phyloP scores from a whole-genome alignment of 2,888 invertebrate genomes.

The Leptothorax acervorum region DNA sequence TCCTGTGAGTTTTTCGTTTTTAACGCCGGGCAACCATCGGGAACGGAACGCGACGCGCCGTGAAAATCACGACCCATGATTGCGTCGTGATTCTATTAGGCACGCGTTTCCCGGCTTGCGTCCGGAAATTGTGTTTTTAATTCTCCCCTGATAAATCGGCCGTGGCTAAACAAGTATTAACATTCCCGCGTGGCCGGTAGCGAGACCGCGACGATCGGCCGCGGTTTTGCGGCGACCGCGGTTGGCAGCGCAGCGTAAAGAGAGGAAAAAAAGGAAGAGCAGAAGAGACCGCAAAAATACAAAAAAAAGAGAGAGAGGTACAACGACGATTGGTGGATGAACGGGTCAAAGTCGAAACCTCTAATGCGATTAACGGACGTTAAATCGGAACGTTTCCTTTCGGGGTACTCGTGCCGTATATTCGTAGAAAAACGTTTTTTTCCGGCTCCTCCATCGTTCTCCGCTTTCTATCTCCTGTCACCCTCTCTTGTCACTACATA shows the following conservation, averaged over 20 bases:
- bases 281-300: slow-evolving; percentile 46
- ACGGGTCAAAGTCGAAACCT: slow-evolving; percentile 69
- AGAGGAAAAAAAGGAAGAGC: slow-evolving; percentile 8
- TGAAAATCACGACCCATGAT: slow-evolving; percentile 77
- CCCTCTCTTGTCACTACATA: slow-evolving; percentile 43
- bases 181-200: slow-evolving; percentile 73
- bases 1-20: slow-evolving; percentile 41
- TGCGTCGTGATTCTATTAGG: slow-evolving; percentile 82
- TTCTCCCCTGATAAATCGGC: slow-evolving; percentile 81
- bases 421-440: slow-evolving; percentile 47
- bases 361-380: slow-evolving; percentile 79
- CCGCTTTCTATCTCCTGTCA: slow-evolving; percentile 28
- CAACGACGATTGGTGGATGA: slow-evolving; percentile 39
- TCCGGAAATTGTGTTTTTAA: slow-evolving; percentile 82
- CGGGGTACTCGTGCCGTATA: slow-evolving; percentile 67
- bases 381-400: slow-evolving; percentile 79
- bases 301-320: slow-evolving; percentile 39
- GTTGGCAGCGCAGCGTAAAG: not conserved
- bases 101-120: slow-evolving; percentile 64
- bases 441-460: not conserved
- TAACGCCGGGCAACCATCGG: slow-evolving; percentile 4
- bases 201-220: slow-evolving; percentile 50
- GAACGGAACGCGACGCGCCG: slow-evolving; percentile 52
- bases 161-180: slow-evolving; percentile 81
- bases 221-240: slow-evolving; percentile 46